phyloP scores from a whole-genome alignment of 2,797 vertebrate species.

The Pseudopleuronectes americanus region DNA sequence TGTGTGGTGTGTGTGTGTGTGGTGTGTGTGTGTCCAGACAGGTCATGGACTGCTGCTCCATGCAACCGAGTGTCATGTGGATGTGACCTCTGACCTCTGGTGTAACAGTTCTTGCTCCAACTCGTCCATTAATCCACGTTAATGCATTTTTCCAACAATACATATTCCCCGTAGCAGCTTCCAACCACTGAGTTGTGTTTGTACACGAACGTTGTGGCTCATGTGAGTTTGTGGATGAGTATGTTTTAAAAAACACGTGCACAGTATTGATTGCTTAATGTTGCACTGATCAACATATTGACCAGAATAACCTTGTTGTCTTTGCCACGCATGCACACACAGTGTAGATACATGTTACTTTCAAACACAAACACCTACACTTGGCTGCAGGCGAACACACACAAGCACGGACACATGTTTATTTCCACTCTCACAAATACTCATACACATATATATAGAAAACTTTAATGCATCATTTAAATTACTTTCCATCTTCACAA shows the following conservation, averaged over 20 bases:
- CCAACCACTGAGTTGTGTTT: neutral
- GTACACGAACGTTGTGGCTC: neutral
- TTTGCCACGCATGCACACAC: neutral
- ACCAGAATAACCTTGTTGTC: conserved; percentile 24
- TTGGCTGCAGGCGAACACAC: conserved; percentile 2
- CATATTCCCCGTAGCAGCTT: too few species aligned
- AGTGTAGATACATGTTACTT: conserved; percentile 1
- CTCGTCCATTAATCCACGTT: too few species aligned
- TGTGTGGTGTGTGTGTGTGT: conserved; percentile 13
- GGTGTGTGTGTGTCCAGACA: conserved; percentile 54
- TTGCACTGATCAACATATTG: conserved; percentile 11
- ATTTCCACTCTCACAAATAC: neutral
- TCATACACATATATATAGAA: too few species aligned
- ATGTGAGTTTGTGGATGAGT: neutral
- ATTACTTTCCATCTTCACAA: too few species aligned
- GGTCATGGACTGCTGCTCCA: conserved; percentile 56
- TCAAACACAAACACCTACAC: conserved; percentile 7
- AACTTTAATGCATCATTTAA: too few species aligned
- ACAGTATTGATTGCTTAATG: conserved; percentile 14
- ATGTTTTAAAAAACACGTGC: neutral
- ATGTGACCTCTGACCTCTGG: too few species aligned
- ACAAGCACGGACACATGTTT: neutral
- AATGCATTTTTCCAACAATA: too few species aligned
- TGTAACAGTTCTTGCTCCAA: too few species aligned
- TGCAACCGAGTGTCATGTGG: too few species aligned